Conservation (phyloP, 2,797 vertebrate genomes). For the Stomatorhinus walkeri region DNA sequence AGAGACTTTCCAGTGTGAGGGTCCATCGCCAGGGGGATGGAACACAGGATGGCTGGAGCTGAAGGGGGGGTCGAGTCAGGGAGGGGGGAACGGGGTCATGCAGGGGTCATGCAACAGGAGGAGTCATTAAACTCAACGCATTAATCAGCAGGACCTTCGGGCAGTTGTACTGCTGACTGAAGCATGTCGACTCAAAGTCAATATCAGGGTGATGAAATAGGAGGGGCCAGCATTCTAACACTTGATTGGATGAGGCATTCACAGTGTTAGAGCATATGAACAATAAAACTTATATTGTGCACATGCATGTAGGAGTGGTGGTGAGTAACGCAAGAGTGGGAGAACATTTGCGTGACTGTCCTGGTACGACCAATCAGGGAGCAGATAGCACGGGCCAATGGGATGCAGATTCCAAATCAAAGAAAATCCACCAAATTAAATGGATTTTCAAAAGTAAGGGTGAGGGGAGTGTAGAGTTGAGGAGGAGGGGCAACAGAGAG, state of each 20-base stretch:
- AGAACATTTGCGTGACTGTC: neutral
- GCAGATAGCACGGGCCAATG: constrained; percentile 61
- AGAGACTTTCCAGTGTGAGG: neutral
- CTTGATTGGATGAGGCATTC: neutral
- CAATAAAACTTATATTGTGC: neutral
- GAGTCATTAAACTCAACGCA: neutral
- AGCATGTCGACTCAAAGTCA: neutral
- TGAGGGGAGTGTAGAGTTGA: neutral
- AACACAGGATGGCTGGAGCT: neutral
- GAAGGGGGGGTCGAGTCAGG: neutral
- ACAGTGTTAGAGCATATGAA: neutral
- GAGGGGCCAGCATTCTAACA: neutral
- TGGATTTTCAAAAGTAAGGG: constrained; percentile 36
- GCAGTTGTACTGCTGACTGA: neutral
- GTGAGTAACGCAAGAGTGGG: neutral
- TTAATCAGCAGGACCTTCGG: neutral
- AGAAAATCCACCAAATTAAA: constrained; percentile 38
- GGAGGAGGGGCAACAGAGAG: constrained; percentile 41
- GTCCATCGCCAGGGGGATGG: neutral
- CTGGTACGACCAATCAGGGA: constrained; percentile 47
- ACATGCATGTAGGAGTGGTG: neutral
- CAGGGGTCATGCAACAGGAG: constrained; percentile 6
- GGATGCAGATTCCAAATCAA: constrained; percentile 27
- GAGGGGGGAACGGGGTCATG: neutral
- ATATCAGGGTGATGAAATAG: neutral